A percentile compares a stretch with the other conserved stretches of the same genome.
phyloP scores from a whole-genome alignment of 2,113 vertebrate genomes.

The Arenaria interpres region DNA sequence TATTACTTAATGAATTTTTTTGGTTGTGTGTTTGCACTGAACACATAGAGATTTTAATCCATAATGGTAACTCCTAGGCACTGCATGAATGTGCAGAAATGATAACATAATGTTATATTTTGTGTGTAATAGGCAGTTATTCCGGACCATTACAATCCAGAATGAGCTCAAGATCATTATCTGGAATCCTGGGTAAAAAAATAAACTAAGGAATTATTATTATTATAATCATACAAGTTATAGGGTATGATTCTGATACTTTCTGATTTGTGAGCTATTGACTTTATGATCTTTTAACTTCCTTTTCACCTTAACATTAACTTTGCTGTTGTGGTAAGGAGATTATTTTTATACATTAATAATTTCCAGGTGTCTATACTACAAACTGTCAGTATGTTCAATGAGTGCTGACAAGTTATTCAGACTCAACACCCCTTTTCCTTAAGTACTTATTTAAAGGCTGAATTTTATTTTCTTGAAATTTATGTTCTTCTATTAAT shows the following conservation, averaged over 20 bases:
- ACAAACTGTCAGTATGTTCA: not conserved
- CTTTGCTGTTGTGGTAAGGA: not conserved
- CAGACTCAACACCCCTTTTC: not conserved
- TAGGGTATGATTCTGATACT: not conserved
- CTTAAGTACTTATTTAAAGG: not conserved
- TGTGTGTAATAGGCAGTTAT: not conserved
- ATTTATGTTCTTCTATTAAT: not conserved
- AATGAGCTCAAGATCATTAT: not conserved
- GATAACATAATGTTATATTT: not conserved
- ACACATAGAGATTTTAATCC: not conserved
- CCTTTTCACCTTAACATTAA: not conserved
- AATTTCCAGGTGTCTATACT: not conserved
- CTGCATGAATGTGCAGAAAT: not conserved
- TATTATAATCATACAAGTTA: not conserved
- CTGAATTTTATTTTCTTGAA: not conserved
- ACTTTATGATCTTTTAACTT: not conserved
- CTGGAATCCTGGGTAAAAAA: not conserved
- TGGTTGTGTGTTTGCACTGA: not conserved
- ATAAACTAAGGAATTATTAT: not conserved
- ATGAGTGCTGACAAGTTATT: not conserved
- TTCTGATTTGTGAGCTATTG: not conserved
- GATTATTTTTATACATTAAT: not conserved
- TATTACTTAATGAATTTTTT: not conserved
- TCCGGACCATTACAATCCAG: not conserved
- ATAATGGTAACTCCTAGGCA: not conserved